Base-by-base conservation (phyloP, 2,113 vertebrate species). In the Marmota monax region DNA sequence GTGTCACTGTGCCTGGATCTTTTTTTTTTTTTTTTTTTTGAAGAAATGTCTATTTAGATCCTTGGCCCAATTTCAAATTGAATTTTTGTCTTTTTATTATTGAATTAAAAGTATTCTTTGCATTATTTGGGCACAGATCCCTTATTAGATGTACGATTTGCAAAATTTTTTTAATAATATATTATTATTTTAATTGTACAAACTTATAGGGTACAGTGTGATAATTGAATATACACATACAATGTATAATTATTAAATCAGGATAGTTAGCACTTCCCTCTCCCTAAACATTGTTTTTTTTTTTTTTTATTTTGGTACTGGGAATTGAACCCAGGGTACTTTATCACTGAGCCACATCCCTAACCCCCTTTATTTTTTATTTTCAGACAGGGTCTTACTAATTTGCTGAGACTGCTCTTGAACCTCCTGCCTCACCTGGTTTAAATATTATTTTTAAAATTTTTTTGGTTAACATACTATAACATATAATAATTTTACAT, bases 31-130 rank as follows among this genome's bases (percentile, higher is more conserved):
- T 48, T 84, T 76, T 18, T 65, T 25, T 70, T 61, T 67, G 45
- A 85, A 94, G 56, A 83, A 90, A 78, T 69, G 14, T 63, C 70
- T 90, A n/a, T 53, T 78, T 11, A 74, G 63, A 73, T 84, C 51
- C 34, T 86, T 82, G 25, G 27, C 27, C 53, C 39, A n/a, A 34
- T 84, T 88, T 79, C 45, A 74, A 37, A 92, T 29, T 63, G 37
- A 37, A 34, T 58, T 37, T 73, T 67, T 72, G 82, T 16, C 72
- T 16, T 83, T 89, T 72, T 89, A 48, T n/a, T 74, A 45, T 45
- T 88, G 63, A 88, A 69, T 78, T 77, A 70, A 67, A 85, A 37
- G 42, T 51, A 69, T 93, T 84, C 45, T 80, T 84, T 65, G 25
- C 25, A 51, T 58, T 32, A 63, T 95, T 73, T 86, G 45, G 63